These are phyloP conservation scores for Leucosticte australis DNA, from an alignment of 2,113 vertebrate genomes.

Conservation along the genomic window DNA sequence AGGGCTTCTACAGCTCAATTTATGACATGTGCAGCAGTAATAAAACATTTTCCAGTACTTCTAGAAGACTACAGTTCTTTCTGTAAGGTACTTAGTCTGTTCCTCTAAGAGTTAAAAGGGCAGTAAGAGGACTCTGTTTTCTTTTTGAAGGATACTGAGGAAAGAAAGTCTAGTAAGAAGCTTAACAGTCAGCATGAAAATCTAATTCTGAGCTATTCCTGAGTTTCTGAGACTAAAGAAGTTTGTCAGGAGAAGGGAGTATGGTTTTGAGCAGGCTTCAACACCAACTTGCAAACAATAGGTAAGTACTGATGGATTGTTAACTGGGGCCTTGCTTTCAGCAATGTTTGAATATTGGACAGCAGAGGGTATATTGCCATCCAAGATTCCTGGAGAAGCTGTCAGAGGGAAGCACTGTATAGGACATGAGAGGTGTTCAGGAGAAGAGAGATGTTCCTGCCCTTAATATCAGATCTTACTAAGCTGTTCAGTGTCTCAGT, in stretches of 20 bases:
- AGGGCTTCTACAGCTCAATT: neutral
- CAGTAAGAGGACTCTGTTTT: neutral
- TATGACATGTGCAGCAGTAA: neutral
- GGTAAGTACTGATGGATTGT: neutral
- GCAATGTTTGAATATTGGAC: neutral
- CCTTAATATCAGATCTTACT: rapidly evolving
- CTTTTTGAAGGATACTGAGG: neutral
- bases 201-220: neutral
- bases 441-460: neutral
- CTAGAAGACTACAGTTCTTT: neutral
- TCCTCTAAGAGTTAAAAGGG: neutral
- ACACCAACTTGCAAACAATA: neutral
- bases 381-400: neutral
- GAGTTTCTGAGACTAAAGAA: neutral
- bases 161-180: neutral
- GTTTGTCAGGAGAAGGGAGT: neutral
- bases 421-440: rapidly evolving
- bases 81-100: neutral
- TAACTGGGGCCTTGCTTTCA: neutral
- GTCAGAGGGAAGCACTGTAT: neutral
- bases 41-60: neutral
- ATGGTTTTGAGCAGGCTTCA: neutral
- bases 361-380: neutral
- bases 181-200: neutral
- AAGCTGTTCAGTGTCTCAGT: neutral